phyloP scores from a whole-genome alignment of 2,888 invertebrate species.

The Eupsilia transversa region DNA sequence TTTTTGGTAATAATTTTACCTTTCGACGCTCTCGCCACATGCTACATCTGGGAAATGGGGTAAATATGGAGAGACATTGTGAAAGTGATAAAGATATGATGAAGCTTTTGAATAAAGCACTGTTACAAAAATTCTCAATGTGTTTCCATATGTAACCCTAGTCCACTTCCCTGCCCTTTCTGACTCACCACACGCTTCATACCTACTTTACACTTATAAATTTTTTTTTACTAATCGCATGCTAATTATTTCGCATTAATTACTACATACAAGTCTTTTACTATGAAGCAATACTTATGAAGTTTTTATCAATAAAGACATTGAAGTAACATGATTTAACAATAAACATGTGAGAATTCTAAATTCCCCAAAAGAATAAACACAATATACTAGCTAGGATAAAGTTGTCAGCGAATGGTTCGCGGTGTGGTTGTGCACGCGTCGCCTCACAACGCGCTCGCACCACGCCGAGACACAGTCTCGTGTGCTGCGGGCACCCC shows the following conservation, averaged over 20 bases:
- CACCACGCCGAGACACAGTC: slow-evolving; percentile 21
- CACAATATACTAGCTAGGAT: background rate
- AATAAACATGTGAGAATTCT: slow-evolving; percentile 15
- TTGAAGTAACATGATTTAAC: slow-evolving; percentile 7
- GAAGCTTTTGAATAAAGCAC: slow-evolving; percentile 93
- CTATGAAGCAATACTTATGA: background rate
- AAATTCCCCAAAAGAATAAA: background rate
- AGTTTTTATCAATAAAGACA: slow-evolving; percentile 26
- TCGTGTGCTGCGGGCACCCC: slow-evolving; percentile 27
- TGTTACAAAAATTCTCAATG: slow-evolving; percentile 93
- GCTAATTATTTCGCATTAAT: slow-evolving; percentile 41
- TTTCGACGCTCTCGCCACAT: slow-evolving; percentile 88
- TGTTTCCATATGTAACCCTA: slow-evolving; percentile 91
- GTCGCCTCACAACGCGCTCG: slow-evolving; percentile 56
- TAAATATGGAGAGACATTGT: slow-evolving; percentile 93
- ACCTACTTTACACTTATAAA: slow-evolving; percentile 60
- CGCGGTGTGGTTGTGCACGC: slow-evolving; percentile 48
- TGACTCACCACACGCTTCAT: slow-evolving; percentile 67
- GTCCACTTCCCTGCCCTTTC: slow-evolving; percentile 78
- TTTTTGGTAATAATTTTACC: slow-evolving; percentile 84
- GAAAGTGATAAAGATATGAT: slow-evolving; percentile 91
- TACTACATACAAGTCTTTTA: slow-evolving; percentile 11
- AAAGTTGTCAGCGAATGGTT: background rate
- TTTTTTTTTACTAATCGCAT: slow-evolving; percentile 68
- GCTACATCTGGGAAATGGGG: slow-evolving; percentile 92